Base-by-base conservation (phyloP, 1,140 invertebrate genomes). In the Pseudomyrmex dendroicus region DNA sequence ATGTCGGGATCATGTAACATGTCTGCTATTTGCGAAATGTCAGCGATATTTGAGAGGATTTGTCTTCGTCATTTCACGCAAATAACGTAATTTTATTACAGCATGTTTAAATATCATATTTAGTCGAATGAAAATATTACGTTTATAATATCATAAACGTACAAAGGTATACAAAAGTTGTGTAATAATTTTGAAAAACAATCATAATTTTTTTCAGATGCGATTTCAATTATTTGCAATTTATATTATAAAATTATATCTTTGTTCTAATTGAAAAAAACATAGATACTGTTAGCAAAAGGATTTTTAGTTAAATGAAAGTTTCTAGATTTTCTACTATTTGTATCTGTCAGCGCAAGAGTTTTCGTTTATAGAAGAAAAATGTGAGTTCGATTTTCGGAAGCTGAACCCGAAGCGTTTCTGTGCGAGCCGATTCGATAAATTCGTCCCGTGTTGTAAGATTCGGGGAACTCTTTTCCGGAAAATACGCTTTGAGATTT, bases 361-460 rank as follows among this genome's bases (percentile, higher is more conserved):
- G 84, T 84, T 78, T 52, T 13, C 63, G 62, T 44, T 86, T 64
- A 64, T 35, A 66, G 12, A 2, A 50, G 61, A 70, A 59, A 82
- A 54, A 73, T 22, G 25, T 48, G 73, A 73, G 73, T 82, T 35
- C 44, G 48, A 83, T 88, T 88, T 85, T 77, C 66, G 15, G 48
- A 80, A 80, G 44, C 56, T 72, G n/a, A 22, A 44, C 61, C 17
- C 15, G 48, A 20, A 76, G 44, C 46, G 35, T 46, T 63, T 63
- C 56, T 52, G 35, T 48, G 8, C 35, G 66, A 20, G 57, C 50
- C 9, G 48, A 73, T 12, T 8, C 44, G 56, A 73, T 63, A 86
- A 84, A 54, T 74, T 87, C 54, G 57, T 22, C 56, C 77, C 12
- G 56, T 25, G 62, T 87, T 20, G 50, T 48, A 46, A 56, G 48